Evolutionary conservation across 2,113 vertebrate species (phyloP), one percentile per base, ranked within the genome.

Genomic region (Leucopternis melanops): DNA sequence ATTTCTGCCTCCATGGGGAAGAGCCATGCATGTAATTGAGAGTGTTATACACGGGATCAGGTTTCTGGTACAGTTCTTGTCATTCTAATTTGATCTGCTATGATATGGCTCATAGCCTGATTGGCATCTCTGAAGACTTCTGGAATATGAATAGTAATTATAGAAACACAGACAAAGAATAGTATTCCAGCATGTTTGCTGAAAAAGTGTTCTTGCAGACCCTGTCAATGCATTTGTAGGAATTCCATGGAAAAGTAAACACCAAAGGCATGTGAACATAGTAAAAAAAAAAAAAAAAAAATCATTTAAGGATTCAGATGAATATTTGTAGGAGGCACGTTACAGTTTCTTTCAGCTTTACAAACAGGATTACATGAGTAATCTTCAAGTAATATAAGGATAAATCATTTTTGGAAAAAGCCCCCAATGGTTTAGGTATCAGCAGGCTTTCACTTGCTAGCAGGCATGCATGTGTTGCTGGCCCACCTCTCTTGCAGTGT

Each of bases 311-410:
- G 65, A 92, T 93, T 96, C 88, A 80, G 92, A 91, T 84, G 81
- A 81, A 34, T 86, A 50, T 94, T 96, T 92, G 67, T 49, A 63
- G 78, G 83, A 95, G 96, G 91, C 83, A 85, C 2, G 3, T 82
- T 81, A 70, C 49, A 86, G 50, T 88, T 94, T 93, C 85, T 77
- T 94, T 95, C 58, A 91, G 96, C 94, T 96, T 90, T 93, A 86
- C 94, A 96, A 97, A 97, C 96, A 96, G 96, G 96, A 97, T 97
- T 97, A 97, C 96, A 94, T 3, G 81, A 95, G 88, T 96, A 97
- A 97, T 96, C 96, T 97, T 97, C 72, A 80, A 95, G 92, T 80
- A 95, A 61, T 90, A 50, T 90, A 94, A 91, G 84, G 88, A 97
- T 92, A 94, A 97, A 95, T 83, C 34, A 74, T 66, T 96, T 96